Evolutionary conservation across 2,888 invertebrate genomes (phyloP), one percentile per base, ranked within the genome.

Genomic region (Muscina levida): DNA sequence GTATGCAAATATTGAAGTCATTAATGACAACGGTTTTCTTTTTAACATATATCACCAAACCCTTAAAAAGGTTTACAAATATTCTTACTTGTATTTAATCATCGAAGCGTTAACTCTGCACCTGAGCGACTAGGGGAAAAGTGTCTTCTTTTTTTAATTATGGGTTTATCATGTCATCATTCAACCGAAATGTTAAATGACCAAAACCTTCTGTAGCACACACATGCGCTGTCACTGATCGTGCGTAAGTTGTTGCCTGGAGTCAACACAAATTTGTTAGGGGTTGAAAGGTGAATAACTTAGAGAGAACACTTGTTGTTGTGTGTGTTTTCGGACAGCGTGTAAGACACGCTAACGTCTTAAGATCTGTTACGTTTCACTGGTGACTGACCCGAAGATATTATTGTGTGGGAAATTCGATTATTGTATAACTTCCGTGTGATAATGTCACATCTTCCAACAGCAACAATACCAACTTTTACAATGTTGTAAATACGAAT

Each of bases 381-480:
- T 59, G 15, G 3, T 57, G 31, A 6, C n/a, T 57, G 26, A 13
- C n/a, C 6, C 11, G 17, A 53, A 22, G 53, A 53, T 22, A 13
- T 6, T 19, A 8, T 57, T 37, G 17, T 59, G 37, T 62, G 62
- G 62, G 62, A 62, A 53, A 56, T 73, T 56, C 62, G 46, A 19
- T 48, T 65, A 68, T 79, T 76, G 62, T 81, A 51, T 68, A 74
- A 81, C 77, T 81, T 81, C 81, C 77, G 81, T 71, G 71, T 77
- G 71, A 81, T 74, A 56, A 57, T 37, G 37, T 57, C 53, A 31
- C 31, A 56, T 42, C 62, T 11, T 22, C 42, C 62, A 19, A 46
- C 46, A 57, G 57, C 62, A 56, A 17, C 51, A 62, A 15, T 44
- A 44, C 51, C 53, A 15, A 15, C 65, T n/a, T n/a, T n/a, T 24